Evolutionary conservation across 2,888 invertebrate species (phyloP), one percentile per base, ranked within the genome.

Genomic region (Pristionchus japonicus): DNA sequence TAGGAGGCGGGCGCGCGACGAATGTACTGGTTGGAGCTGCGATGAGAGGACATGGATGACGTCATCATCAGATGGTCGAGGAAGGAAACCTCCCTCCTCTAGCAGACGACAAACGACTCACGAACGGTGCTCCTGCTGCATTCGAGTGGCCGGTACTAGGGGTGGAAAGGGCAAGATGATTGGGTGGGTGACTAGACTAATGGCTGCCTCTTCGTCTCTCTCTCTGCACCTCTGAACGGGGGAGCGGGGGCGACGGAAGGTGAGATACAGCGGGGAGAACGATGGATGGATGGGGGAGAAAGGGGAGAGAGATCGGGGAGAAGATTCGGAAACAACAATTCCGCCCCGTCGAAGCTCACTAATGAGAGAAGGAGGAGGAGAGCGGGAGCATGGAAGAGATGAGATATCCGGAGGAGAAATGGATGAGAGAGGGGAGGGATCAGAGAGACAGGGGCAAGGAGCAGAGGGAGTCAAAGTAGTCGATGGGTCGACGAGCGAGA

Each of bases 241-340:
- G 82, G 86, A 83, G 87, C 83, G 74, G 87, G 47, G 84, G 85
- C 52, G 64, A 86, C 20, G 80, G 83, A 17, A 49, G 70, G 37
- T 80, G 43, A 27, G 80, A 40, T 43, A 61, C 6, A 34, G 74
- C 3, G 43, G 47, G 43, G 49, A 82, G 61, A n/a, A 37, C 17
- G 47, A 47, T 17, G 20, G 80, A 80, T 43, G 80, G 49, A 31
- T 80, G 70, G 77, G 23, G 9, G 77, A 34, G 43, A 47, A 31
- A n/a, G 43, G 13, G 31, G 43, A 61, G 67, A 64, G 37, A 27
- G 64, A 52, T 52, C 70, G 83, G 34, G 74, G n/a, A 57, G n/a
- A n/a, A 47, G 80, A 83, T 57, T 70, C 37, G 70, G 70, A 70
- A 70, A 70, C 70, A 70, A 70, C 70, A 70, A 70, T 70, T 70